Evolutionary conservation across 2,797 vertebrate species (phyloP), one percentile per base, ranked within the genome.

Genomic region (Cryptoprocta ferox): DNA sequence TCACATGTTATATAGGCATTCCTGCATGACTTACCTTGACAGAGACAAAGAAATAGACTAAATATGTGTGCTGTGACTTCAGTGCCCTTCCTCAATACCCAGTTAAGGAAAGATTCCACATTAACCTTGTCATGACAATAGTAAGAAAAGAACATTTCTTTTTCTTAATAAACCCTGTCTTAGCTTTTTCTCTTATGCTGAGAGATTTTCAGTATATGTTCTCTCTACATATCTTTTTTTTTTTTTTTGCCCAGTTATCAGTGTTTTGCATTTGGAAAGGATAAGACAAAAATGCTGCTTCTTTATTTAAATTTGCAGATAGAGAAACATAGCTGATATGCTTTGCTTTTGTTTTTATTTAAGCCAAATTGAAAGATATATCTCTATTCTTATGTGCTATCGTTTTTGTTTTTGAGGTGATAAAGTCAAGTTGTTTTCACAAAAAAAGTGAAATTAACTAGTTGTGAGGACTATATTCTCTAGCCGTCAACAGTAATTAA

Each of bases 401-500:
- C 2, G 0, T 94, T 82, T 81, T 81, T 71, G 26, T 91, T 91
- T 92, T 80, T 56, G 28, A 73, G 16, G 37, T 86, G 35, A 56
- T 35, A 91, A 92, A 96, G 16, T 94, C 53, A 73, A 6, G 2
- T 90, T 59, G 53, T 78, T 92, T 96, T 94, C 79, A 82, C 26
- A 19, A 73, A 45, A 39, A 91, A 90, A n/a, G 21, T 81, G 48
- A 94, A 95, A 92, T 84, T 92, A 96, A 89, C 42, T 91, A 68
- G 7, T 78, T 91, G 11, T 91, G 61, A 94, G 28, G 45, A 73
- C 28, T 94, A 2, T 92, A 79, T 82, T 80, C 75, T 92, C 13
- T 90, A 75, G 56, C 30, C 14, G 4, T 91, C 75, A 97, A 68
- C 50, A 95, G 85, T 97, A 98, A 97, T 97, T 97, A 97, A 97